Evolutionary conservation across 2,113 vertebrate genomes (phyloP).

Genomic region (Hypomesus transpacificus): DNA sequence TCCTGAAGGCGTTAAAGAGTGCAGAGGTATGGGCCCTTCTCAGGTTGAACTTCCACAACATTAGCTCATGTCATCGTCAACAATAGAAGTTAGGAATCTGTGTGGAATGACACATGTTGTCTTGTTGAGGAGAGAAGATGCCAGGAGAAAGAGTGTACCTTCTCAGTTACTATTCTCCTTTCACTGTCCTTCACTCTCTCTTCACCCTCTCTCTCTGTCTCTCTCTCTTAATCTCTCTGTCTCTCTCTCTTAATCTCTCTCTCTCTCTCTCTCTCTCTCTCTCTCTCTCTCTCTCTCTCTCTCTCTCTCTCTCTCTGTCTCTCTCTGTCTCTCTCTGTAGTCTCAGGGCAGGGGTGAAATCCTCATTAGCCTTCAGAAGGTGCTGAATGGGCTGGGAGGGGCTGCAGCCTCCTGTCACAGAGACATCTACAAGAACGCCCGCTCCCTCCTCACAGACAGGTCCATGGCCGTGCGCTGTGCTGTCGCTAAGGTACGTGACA

Average conservation of each 20-base stretch:
- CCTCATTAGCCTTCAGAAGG: slow-evolving; percentile 94
- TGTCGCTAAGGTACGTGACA: slow-evolving; percentile 84
- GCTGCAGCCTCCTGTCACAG: slow-evolving; percentile 97
- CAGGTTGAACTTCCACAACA: too few species aligned
- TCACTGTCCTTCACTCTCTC: not conserved
- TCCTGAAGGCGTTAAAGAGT: slow-evolving; percentile 93
- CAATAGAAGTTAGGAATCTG: too few species aligned
- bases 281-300: not conserved
- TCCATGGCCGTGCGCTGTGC: slow-evolving; percentile 97
- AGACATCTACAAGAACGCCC: slow-evolving; percentile 96
- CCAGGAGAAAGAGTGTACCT: too few species aligned
- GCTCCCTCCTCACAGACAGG: slow-evolving; percentile 90
- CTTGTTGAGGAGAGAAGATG: too few species aligned
- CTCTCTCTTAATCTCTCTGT: not conserved
- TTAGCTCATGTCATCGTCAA: not conserved
- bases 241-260: not conserved
- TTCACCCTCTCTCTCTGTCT: not conserved
- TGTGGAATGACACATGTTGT: too few species aligned
- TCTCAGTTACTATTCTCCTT: too few species aligned
- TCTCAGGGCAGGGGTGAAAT: slow-evolving; percentile 97
- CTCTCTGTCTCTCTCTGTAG: slow-evolving; percentile 55
- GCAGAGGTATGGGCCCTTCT: slow-evolving; percentile 80
- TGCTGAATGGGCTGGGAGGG: slow-evolving; percentile 88
- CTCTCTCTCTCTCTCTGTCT: not conserved
- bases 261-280: not conserved